Base-by-base conservation (phyloP, 1,140 invertebrate species). In the Tetraneura akinire region DNA sequence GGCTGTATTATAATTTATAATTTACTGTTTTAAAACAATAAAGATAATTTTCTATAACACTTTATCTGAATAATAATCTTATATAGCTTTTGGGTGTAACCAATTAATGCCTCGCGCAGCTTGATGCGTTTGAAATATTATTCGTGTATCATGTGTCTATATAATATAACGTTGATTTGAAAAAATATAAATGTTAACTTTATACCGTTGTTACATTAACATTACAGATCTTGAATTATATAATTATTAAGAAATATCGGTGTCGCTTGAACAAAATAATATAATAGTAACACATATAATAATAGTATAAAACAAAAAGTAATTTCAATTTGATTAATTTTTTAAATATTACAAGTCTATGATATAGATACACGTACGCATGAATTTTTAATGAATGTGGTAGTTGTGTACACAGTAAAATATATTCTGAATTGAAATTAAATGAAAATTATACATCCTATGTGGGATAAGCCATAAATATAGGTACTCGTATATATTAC, bases 31-130 rank as follows among this genome's bases (percentile, higher is more conserved):
- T 13, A 47, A 47, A 47, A 68, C 66, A 68, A 68, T 68, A 42
- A 26, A 18, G 0, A 68, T 21, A 21, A 47, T 23, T 23, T 37
- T 68, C 13, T 68, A 47, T 16, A 68, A 47, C 21, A 47, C 10
- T 47, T 23, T 68, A 29, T 68, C 26, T 68, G 37, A 68, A 68
- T 68, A 47, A 45, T 21, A 26, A 37, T 37, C 32, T 37, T 37
- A n/a, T n/a, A n/a, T n/a, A 8, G 32, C 32, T 8, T 21, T 68
- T 68, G 37, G 42, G 13, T 47, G 21, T 47, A 68, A 68, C 42
- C 66, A 26, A 68, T 23, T 68, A 68, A 68, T 45, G 21, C 13
- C 21, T 21, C 45, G 42, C 66, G 5, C 66, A 68, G 66, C 66
- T 68, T 45, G 66, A 68, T 47, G 45, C 9, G 1, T 16, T 68